phyloP scores from a whole-genome alignment of 1,140 invertebrate species.

The Carposina sasakii region DNA sequence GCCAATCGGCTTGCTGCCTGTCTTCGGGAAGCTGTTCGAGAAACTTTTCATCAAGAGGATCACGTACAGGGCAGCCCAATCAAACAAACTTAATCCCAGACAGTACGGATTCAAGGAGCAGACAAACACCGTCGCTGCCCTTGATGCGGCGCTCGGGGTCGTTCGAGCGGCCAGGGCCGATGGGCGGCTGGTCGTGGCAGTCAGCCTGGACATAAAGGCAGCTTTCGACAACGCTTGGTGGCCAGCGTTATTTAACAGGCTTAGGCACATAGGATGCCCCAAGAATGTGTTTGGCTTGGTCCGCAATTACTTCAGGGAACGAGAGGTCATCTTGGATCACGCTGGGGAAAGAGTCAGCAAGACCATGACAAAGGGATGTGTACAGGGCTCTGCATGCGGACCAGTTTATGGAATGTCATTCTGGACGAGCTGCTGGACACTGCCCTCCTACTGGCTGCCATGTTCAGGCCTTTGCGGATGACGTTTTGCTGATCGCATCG shows the following conservation, averaged over 20 bases:
- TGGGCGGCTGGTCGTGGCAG: conserved; percentile 1
- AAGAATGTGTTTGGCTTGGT: conserved; percentile 13
- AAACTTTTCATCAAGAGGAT: conserved; percentile 20
- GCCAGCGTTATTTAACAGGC: conserved; percentile 11
- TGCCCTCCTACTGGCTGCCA: conserved; percentile 13
- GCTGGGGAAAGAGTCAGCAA: conserved; percentile 3
- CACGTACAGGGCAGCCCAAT: background rate
- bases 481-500: conserved; percentile 27
- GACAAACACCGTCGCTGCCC: conserved; percentile 10
- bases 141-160: conserved; percentile 4
- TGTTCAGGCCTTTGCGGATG: conserved; percentile 46
- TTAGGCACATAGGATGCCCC: conserved; percentile 4
- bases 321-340: conserved; percentile 6
- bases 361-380: conserved; percentile 39
- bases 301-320: conserved; percentile 1
- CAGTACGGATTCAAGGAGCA: conserved; percentile 22
- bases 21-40: conserved; percentile 25
- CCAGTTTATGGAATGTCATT: conserved; percentile 55
- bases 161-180: background rate
- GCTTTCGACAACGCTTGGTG: conserved; percentile 27
- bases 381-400: conserved; percentile 60
- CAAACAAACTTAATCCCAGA: background rate
- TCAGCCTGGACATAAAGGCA: conserved; percentile 18
- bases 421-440: conserved; percentile 44
- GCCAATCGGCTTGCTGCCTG: conserved; percentile 17